Conservation (phyloP, 1,140 invertebrate genomes). For the Agrilus planipennis region DNA sequence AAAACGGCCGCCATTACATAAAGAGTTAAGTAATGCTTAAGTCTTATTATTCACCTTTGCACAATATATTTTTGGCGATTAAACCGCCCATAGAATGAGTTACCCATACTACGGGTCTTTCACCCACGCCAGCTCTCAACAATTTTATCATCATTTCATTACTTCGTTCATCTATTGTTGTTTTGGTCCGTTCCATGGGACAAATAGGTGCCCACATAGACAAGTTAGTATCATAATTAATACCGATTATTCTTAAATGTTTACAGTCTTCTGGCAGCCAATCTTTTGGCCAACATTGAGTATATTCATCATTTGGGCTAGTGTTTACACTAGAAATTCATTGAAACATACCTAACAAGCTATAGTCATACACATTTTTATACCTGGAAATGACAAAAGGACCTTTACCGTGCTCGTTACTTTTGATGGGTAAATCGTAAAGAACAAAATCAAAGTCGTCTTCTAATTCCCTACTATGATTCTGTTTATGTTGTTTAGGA, state of each 20-base stretch:
- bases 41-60: slow-evolving; percentile 34
- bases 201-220: slow-evolving; percentile 47
- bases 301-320: too few relatives aligned
- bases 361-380: slow-evolving; percentile 2
- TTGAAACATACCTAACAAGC: too few relatives aligned
- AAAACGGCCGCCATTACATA: neutral
- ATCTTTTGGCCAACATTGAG: slow-evolving; percentile 67
- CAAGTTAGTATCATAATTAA: slow-evolving; percentile 56
- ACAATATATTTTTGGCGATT: slow-evolving; percentile 63
- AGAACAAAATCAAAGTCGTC: slow-evolving; percentile 49
- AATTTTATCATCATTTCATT: slow-evolving; percentile 50
- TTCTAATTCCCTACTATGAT: too few relatives aligned
- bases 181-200: slow-evolving; percentile 35
- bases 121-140: slow-evolving; percentile 53
- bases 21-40: neutral
- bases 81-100: slow-evolving; percentile 80
- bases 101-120: slow-evolving; percentile 63
- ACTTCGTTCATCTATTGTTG: slow-evolving; percentile 46
- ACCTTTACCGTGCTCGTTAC: slow-evolving; percentile 34
- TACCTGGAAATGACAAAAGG: slow-evolving; percentile 37
- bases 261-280: slow-evolving; percentile 62
- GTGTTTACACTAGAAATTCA: too few relatives aligned
- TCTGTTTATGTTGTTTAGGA: too few relatives aligned
- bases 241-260: slow-evolving; percentile 46
- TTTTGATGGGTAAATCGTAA: slow-evolving; percentile 47